These are phyloP conservation scores for Boloria euphrosyne DNA, from an alignment of 2,888 invertebrate genomes.

Conservation along the genomic window DNA sequence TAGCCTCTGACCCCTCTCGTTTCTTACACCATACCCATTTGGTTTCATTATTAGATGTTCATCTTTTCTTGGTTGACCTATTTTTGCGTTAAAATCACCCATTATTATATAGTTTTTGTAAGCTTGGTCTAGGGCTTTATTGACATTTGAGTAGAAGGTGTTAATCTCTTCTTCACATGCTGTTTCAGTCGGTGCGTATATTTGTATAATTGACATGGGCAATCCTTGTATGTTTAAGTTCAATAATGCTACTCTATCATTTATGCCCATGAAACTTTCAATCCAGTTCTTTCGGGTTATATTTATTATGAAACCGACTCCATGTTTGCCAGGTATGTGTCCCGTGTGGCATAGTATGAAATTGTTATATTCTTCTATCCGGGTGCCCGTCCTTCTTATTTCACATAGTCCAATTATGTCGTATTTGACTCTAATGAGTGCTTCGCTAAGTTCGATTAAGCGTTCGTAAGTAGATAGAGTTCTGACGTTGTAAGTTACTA, in stretches of 20 bases:
- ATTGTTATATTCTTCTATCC: not conserved
- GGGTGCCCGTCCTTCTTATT: not conserved
- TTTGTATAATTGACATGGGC: conserved; percentile 38
- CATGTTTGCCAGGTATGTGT: no score
- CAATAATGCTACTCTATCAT: conserved; percentile 42
- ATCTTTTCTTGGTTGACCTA: no score
- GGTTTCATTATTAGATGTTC: no score
- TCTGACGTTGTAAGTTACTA: conserved; percentile 1
- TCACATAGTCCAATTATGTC: not conserved
- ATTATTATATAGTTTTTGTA: conserved; percentile 28
- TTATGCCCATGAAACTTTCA: conserved; percentile 37
- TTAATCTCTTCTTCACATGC: conserved; percentile 37
- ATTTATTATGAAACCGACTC: no score
- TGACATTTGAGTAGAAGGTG: conserved; percentile 29
- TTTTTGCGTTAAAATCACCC: no score
- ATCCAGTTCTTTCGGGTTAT: not conserved
- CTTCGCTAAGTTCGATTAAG: not conserved
- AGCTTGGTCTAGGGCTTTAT: conserved; percentile 30
- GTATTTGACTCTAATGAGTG: not conserved
- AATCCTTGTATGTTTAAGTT: conserved; percentile 31
- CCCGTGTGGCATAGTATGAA: not conserved
- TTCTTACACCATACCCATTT: no score
- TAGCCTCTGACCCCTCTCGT: conserved; percentile 18
- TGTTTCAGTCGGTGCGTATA: conserved; percentile 39
- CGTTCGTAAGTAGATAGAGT: not conserved